A percentile compares a stretch with the other conserved stretches of the same genome.
These are phyloP conservation scores for Drosophila asahinai DNA, from an alignment of 1,140 invertebrate species.

Conservation along the genomic window DNA sequence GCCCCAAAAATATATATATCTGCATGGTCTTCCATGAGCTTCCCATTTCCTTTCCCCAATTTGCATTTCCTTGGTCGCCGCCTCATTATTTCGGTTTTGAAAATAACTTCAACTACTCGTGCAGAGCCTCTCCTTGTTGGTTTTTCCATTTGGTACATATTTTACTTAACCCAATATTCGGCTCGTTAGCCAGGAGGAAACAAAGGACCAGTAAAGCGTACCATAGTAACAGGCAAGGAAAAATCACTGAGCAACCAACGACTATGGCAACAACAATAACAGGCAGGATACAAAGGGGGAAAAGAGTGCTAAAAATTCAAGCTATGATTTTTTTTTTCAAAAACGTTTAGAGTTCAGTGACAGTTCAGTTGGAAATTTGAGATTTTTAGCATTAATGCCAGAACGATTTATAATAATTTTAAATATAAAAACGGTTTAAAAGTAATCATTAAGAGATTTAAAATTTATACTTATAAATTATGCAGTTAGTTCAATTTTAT, in stretches of 20 bases:
- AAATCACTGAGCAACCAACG: slow-evolving; percentile 77
- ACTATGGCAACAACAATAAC: slow-evolving; percentile 46
- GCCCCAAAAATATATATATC: background rate
- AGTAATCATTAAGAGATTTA: too few species aligned
- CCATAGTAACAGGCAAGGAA: slow-evolving; percentile 78
- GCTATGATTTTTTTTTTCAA: background rate
- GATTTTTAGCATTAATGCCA: too few species aligned
- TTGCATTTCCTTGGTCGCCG: slow-evolving; percentile 21
- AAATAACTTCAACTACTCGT: slow-evolving; percentile 29
- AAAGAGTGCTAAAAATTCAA: slow-evolving; percentile 27
- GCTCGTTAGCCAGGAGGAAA: slow-evolving; percentile 76
- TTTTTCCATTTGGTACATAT: slow-evolving; percentile 45
- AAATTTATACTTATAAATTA: too few species aligned
- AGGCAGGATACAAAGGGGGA: background rate
- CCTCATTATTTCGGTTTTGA: slow-evolving; percentile 30
- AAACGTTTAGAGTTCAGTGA: too few species aligned
- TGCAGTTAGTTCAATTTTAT: too few species aligned
- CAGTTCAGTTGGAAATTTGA: too few species aligned
- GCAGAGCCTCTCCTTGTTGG: slow-evolving; percentile 9
- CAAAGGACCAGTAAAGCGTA: slow-evolving; percentile 69
- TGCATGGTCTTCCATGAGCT: slow-evolving; percentile 6
- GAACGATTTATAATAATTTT: background rate
- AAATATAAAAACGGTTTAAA: background rate
- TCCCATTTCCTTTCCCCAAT: slow-evolving; percentile 1
- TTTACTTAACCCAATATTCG: slow-evolving; percentile 82